These are phyloP conservation scores for Subacronicta megacephala DNA, from an alignment of 2,888 invertebrate genomes.

Conservation along the genomic window DNA sequence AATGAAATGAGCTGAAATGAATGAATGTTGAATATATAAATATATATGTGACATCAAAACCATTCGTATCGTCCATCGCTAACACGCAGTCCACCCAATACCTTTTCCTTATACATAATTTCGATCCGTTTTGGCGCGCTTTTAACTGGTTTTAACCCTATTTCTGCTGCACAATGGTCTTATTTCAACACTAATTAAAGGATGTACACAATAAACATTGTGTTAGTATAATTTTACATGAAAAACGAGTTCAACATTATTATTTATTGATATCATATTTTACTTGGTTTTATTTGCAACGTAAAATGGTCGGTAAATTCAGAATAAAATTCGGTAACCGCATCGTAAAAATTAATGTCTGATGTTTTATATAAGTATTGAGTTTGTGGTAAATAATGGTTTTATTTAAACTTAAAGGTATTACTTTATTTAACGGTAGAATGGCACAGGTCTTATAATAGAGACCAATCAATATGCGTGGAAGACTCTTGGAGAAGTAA, in stretches of 20 bases:
- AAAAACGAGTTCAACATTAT: constrained; percentile 6
- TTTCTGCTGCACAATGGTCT: no score
- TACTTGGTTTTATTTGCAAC: constrained; percentile 2
- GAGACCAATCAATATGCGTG: no score
- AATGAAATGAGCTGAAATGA: no score
- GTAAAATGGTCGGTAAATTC: constrained; percentile 23
- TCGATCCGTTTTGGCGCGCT: no score
- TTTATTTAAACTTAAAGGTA: not conserved
- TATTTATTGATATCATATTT: constrained; percentile 1
- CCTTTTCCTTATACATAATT: no score
- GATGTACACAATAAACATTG: not conserved
- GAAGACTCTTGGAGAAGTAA: no score
- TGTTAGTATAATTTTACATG: constrained; percentile 2
- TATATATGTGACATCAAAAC: no score
- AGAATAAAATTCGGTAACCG: constrained; percentile 17
- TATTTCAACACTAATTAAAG: not conserved
- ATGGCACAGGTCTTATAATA: no score
- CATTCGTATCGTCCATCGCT: no score
- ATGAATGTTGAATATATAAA: no score
- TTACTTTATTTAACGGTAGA: not conserved
- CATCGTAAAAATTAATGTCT: constrained; percentile 22
- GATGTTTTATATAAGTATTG: constrained; percentile 8
- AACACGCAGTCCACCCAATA: no score
- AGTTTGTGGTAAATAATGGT: not conserved
- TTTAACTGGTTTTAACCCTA: no score